Evolutionary conservation across 2,113 vertebrate species (phyloP).

Genomic region (Crotalus tigris): DNA sequence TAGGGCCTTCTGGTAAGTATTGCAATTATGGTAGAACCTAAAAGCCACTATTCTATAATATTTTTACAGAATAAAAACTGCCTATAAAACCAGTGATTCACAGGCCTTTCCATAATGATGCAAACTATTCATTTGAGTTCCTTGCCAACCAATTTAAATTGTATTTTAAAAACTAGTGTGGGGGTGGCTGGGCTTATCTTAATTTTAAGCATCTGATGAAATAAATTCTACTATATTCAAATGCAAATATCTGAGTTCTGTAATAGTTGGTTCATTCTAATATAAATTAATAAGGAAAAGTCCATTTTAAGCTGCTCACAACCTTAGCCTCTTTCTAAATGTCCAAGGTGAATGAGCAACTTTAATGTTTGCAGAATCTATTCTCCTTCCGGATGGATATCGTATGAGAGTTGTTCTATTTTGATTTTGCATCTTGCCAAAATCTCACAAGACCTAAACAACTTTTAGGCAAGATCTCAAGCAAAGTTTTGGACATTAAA

Average conservation of each 20-base stretch:
- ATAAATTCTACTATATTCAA: neutral
- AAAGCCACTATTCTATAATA: neutral
- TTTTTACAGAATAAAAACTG: neutral
- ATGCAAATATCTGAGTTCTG: neutral
- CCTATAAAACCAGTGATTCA: neutral
- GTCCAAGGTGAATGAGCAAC: neutral
- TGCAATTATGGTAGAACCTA: neutral
- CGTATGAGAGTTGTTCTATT: neutral
- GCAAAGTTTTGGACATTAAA: neutral
- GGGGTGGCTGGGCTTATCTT: neutral
- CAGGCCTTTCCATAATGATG: too few species aligned
- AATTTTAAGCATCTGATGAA: neutral
- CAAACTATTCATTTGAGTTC: neutral
- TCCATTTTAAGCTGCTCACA: neutral
- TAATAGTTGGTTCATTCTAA: neutral
- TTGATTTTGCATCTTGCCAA: neutral
- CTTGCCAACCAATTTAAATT: neutral
- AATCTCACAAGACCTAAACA: neutral
- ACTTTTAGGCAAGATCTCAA: neutral
- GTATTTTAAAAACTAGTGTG: neutral
- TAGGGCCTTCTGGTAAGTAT: constrained; percentile 80
- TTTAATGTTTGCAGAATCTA: neutral
- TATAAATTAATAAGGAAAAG: neutral
- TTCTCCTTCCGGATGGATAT: neutral
- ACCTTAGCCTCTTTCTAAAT: neutral